These are phyloP conservation scores for Brachymystax lenok DNA, from an alignment of 2,797 vertebrate species.

Conservation along the genomic window DNA sequence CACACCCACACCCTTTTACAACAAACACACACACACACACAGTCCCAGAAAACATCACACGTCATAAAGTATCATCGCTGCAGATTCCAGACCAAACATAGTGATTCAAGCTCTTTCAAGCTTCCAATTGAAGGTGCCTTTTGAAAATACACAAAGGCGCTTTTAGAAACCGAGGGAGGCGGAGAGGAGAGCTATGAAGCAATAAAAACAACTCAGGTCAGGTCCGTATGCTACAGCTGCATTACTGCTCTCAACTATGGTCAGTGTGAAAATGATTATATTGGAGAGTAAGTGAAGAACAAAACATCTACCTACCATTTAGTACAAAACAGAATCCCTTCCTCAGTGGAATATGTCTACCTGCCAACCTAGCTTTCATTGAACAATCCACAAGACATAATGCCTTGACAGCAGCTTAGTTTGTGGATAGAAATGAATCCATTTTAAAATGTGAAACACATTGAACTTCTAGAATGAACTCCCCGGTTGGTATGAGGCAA, in stretches of 20 bases:
- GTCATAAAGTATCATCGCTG: not conserved
- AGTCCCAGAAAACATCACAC: not conserved
- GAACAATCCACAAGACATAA: not conserved
- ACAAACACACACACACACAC: not conserved
- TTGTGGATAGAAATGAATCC: no score
- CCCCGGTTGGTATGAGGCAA: not conserved
- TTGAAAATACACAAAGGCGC: not conserved
- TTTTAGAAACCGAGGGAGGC: not conserved
- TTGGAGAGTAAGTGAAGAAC: not conserved
- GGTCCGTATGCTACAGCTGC: not conserved
- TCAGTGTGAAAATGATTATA: not conserved
- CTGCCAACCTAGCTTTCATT: not conserved
- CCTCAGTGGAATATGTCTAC: not conserved
- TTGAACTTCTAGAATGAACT: not conserved
- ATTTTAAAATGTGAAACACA: no score
- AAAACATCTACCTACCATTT: not conserved
- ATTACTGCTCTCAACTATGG: not conserved
- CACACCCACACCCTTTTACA: no score
- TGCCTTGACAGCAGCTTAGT: no score
- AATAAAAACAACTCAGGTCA: not conserved
- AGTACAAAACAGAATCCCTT: not conserved
- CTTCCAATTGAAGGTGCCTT: not conserved
- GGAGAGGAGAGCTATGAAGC: not conserved
- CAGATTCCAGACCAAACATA: no score
- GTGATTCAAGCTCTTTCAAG: not conserved